Conservation (phyloP, 2,113 vertebrate genomes). For the Daphoenositta chrysoptera region DNA sequence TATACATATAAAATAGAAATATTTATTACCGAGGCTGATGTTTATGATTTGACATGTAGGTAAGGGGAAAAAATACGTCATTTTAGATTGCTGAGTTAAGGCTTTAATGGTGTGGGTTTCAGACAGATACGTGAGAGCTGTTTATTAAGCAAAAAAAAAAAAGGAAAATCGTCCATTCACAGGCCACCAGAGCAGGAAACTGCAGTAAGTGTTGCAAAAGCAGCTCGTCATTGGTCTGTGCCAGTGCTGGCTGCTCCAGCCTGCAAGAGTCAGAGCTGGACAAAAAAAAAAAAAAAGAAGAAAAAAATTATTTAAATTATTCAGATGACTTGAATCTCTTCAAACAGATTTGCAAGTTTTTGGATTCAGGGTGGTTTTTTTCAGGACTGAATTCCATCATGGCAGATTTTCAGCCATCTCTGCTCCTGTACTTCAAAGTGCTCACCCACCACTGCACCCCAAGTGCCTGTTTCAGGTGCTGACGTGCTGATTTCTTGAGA, state of each 20-base stretch:
- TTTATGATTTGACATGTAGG: conserved; percentile 21
- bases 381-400: background rate
- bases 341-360: background rate
- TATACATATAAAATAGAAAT: conserved; percentile 51
- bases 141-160: background rate
- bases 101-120: conserved; percentile 9
- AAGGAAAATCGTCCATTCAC: background rate
- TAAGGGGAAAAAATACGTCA: background rate
- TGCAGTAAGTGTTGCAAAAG: background rate
- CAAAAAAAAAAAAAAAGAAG: too few species aligned
- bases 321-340: background rate
- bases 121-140: background rate
- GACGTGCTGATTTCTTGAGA: background rate
- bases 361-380: background rate
- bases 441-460: background rate
- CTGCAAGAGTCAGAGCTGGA: background rate
- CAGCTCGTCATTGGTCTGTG: background rate
- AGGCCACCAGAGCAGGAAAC: background rate
- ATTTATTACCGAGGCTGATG: conserved; percentile 45
- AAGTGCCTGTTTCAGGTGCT: background rate
- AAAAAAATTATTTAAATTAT: background rate
- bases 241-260: background rate
- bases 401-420: background rate
- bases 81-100: conserved; percentile 27
- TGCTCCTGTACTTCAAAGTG: background rate